Evolutionary conservation across 2,113 vertebrate genomes (phyloP).

Genomic region (Urocolius indicus): DNA sequence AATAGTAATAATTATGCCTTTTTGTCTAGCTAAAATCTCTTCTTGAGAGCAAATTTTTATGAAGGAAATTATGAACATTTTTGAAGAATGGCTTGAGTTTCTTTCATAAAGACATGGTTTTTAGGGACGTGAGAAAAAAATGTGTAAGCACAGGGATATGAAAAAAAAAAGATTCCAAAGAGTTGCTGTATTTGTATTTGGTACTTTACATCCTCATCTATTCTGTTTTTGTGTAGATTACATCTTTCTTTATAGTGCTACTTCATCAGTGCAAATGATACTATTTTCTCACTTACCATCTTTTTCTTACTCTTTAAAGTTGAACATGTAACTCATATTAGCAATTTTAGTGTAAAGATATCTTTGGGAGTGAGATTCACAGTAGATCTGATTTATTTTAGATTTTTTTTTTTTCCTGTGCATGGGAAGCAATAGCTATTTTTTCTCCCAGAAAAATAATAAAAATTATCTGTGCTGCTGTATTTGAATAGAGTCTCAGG

Average conservation of each 20-base stretch:
- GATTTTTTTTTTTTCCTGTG: neutral
- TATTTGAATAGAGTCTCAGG: neutral
- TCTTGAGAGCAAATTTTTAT: neutral
- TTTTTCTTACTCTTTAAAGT: neutral
- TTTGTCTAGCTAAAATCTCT: neutral
- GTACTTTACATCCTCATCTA: neutral
- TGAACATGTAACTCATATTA: neutral
- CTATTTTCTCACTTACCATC: neutral
- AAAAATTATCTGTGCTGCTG: neutral
- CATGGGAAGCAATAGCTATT: neutral
- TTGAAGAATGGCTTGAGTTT: neutral
- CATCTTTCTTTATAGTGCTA: neutral
- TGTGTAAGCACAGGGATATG: neutral
- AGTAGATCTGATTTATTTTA: conserved; percentile 1
- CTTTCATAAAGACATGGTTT: neutral
- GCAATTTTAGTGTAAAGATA: neutral
- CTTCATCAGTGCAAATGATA: neutral
- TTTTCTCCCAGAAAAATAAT: conserved; percentile 10
- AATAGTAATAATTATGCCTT: neutral
- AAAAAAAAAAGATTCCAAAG: neutral
- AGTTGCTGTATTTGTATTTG: neutral
- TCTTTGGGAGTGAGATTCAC: neutral
- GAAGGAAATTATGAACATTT: neutral
- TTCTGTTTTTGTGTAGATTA: neutral
- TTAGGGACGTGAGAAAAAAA: neutral